Evolutionary conservation across 2,888 invertebrate genomes (phyloP), one percentile per base, ranked within the genome.

Genomic region (Empis livida): DNA sequence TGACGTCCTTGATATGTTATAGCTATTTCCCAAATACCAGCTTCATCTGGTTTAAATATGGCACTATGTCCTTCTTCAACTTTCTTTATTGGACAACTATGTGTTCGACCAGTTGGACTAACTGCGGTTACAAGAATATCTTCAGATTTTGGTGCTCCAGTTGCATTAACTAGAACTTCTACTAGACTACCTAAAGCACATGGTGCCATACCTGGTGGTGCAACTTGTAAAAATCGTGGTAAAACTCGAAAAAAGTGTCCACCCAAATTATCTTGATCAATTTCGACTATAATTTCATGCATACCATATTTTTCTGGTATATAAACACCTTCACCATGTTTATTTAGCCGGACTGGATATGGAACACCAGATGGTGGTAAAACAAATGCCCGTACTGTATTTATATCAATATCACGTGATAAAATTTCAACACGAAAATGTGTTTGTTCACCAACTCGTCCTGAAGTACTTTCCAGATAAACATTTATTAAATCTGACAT

Each of bases 21-120:
- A 54, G 90, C 90, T 48, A 99, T 94, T 58, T 88, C 84, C 96
- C 96, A 97, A 61, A 92, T 90, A 48, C 96, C 97, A 37, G 93
- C 87, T 72, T 97, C 96, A 58, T 93, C 90, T 0, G 97, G 97
- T 63, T 94, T 91, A 69, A 97, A 97, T 59, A 91, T 94, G 54
- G 96, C 94, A 56, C 90, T 89, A 63, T 93, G 94, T 46, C 90
- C 88, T 47, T 89, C 91, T 42, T 85, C 84, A n/a, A 84, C 80
- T 53, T 85, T 84, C 40, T 82, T 82, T n/a, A 90, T 82, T 0
- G 89, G 88, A 64, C 90, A 86, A 51, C 80, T 76, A 47, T 88
- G 76, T 0, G 84, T 79, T 42, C 87, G 78, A 13, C 93, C 93
- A 44, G 86, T 84, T 0, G 96, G 96, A 17, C 94, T 86, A 58